Base-by-base conservation (phyloP, 2,113 vertebrate genomes). In the Shinisaurus crocodilurus region DNA sequence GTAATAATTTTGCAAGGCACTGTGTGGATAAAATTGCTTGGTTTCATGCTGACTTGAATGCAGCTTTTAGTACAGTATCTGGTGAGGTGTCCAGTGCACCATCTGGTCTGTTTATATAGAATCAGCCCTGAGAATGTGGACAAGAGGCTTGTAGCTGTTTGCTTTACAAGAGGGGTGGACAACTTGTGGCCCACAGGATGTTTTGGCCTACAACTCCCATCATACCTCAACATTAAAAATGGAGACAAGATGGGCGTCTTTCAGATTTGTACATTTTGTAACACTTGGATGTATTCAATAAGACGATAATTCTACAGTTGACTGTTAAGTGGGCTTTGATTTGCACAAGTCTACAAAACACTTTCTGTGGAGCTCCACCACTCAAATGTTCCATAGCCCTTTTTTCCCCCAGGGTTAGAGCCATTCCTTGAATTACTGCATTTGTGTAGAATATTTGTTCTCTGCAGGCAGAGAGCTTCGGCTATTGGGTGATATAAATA, bases 11-110 rank as follows among this genome's bases (percentile, higher is more conserved):
- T 34, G 48, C 37, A 43, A 80, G 54, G 77, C 77, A 50, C 77
- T 80, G 13, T 13, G 77, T 54, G 29, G 77, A 80, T 80, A 80
- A 80, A 80, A 34, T 80, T 32, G 50, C 45, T 80, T 43, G 8
- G 45, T 29, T 54, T 32, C 77, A 54, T 54, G 77, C 45, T 29
- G 50, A 32, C 77, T 80, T 50, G 77, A 80, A 80, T 45, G 77
- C 77, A 80, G 77, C 77, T 80, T 80, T 80, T 80, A 80, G 27
- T 80, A 50, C 29, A 80, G 48, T 48, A 80, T 80, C 29, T 80
- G 77, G 45, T 48, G 77, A 50, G 77, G 45, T 45, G 50, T 50
- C 77, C 77, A 80, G 48, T 80, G 77, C 50, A 80, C 29, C 77
- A 80, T 45, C 25, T 5, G 45, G 0, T 48, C 13, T 80, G 43